Percentiles rank a stretch among this genome's conserved stretches.
Conservation (phyloP, 1,140 invertebrate species). For the Whitmania pigra region DNA sequence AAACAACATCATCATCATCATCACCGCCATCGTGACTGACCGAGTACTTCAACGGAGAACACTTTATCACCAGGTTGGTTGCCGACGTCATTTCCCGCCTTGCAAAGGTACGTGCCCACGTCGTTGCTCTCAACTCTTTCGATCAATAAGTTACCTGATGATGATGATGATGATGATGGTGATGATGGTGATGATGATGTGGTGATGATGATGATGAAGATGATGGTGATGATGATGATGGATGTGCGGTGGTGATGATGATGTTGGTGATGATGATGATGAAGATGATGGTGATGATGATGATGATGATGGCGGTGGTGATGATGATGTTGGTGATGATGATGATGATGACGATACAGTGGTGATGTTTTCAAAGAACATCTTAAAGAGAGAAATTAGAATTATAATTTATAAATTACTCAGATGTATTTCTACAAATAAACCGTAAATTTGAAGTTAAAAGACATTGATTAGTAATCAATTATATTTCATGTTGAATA, state of each 20-base stretch:
- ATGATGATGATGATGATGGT: conserved; percentile 12
- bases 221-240: background rate
- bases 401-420: background rate
- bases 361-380: background rate
- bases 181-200: background rate
- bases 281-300: background rate
- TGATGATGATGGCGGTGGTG: background rate
- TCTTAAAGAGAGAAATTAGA: background rate
- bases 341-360: too few relatives aligned
- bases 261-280: background rate
- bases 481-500: too few relatives aligned
- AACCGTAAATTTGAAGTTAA: too few relatives aligned
- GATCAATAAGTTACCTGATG: conserved; percentile 52
- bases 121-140: conserved; percentile 50
- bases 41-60: conserved; percentile 33
- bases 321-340: background rate
- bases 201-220: background rate
- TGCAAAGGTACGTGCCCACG: conserved; percentile 48
- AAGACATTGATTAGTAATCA: too few relatives aligned
- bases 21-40: conserved; percentile 26
- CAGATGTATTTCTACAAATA: too few relatives aligned
- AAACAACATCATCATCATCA: conserved; percentile 14
- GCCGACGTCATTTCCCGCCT: conserved; percentile 39
- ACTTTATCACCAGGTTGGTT: conserved; percentile 27
- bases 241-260: background rate